phyloP scores from a whole-genome alignment of 2,113 vertebrate genomes.

The Mionectes macconnelli region DNA sequence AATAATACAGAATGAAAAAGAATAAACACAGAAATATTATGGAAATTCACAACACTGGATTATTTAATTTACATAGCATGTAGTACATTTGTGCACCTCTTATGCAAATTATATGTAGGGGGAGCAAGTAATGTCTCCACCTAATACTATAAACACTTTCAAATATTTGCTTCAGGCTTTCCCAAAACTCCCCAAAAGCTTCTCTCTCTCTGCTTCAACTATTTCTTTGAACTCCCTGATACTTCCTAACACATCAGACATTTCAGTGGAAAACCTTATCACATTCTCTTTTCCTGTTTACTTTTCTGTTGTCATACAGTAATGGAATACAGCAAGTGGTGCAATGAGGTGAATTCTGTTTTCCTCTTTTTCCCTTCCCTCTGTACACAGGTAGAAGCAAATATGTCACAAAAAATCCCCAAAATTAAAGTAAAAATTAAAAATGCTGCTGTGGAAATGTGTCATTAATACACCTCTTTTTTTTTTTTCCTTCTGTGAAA shows the following conservation, averaged over 20 bases:
- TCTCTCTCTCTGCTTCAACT: not conserved
- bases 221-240: not conserved
- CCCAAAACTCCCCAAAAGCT: not conserved
- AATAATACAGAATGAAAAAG: not conserved
- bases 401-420: not conserved
- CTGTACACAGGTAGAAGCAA: not conserved
- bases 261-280: conserved; percentile 1
- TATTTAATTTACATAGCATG: not conserved
- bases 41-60: not conserved
- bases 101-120: not conserved
- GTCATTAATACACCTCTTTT: not conserved
- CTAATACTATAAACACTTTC: not conserved
- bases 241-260: not conserved
- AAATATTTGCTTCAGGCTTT: not conserved
- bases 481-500: not conserved
- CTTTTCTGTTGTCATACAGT: not conserved
- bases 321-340: not conserved
- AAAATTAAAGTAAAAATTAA: not conserved
- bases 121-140: not conserved
- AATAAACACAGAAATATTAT: not conserved
- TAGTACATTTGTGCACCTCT: not conserved
- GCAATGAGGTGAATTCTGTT: not conserved
- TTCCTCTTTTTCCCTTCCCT: not conserved
- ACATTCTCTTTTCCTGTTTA: not conserved
- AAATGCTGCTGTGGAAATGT: not conserved